Evolutionary conservation across 2,113 vertebrate species (phyloP), one percentile per base, ranked within the genome.

Genomic region (Pholis gunnellus): DNA sequence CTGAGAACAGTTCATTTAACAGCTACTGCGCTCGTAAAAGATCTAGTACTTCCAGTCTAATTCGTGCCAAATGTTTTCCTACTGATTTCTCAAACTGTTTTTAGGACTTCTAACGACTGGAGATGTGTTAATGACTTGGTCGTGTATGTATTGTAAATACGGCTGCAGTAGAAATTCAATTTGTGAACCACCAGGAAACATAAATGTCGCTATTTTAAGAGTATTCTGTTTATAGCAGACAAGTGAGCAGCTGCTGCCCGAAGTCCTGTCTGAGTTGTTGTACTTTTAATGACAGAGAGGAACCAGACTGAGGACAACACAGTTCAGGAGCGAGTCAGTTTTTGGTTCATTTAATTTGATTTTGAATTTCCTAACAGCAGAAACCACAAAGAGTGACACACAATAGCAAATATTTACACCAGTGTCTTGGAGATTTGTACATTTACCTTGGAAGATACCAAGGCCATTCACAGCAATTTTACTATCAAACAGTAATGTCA

Each of bases 391-490:
- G 10, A 87, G 80, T 61, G 29, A 75, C 74, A 86, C 75, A 75
- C 15, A 52, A 56, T 22, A 73, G 8, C n/a, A 65, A 75, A 78
- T 89, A 94, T 92, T 82, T 87, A 93, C 90, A 94, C 29, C 68
- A 73, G 18, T 81, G 54, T 84, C 48, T 18, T n/a, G n/a, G 2
- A 75, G 3, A 20, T 72, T 34, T 84, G 75, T 83, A 87, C 88
- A 82, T 84, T 80, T 38, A 72, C 29, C 65, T 67, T 31, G 57
- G 22, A 13, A 73, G 56, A 27, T 54, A 56, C 18, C 18, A 1
- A 75, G 9, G 22, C 20, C 75, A 79, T 81, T 84, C 83, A 90
- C 65, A 87, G 57, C 15, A 72, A 52, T n/a, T 52, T 2, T 64
- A 38, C 14, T 25, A 22, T 67, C 17, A 72, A 64, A 59, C 5